phyloP scores from a whole-genome alignment of 2,888 invertebrate species.

The Conops quadrifasciatus region DNA sequence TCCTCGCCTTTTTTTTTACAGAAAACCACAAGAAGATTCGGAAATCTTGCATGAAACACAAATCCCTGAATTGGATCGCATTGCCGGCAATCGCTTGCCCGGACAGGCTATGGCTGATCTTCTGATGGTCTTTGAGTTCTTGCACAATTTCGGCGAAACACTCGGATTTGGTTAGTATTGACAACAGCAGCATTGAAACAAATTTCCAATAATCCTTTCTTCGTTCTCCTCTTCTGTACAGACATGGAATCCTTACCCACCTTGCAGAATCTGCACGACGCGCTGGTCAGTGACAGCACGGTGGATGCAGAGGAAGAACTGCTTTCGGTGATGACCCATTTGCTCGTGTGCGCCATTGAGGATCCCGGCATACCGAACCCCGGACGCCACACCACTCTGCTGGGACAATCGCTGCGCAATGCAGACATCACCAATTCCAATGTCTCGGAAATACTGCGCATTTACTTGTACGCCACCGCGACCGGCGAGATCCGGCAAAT shows the following conservation, averaged over 20 bases:
- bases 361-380: conserved; percentile 93
- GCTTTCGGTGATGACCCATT: conserved; percentile 85
- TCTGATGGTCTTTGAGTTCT: conserved; percentile 95
- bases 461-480: conserved; percentile 90
- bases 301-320: conserved; percentile 86
- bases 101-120: conserved; percentile 92
- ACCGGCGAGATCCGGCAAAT: conserved; percentile 85
- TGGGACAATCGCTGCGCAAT: conserved; percentile 88
- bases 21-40: conserved; percentile 92
- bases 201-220: not conserved
- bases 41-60: conserved; percentile 79
- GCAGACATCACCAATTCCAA: conserved; percentile 92
- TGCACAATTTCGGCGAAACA: conserved; percentile 95
- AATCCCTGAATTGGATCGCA: conserved; percentile 77
- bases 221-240: conserved; percentile 53
- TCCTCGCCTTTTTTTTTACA: conserved; percentile 52
- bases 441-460: conserved; percentile 88
- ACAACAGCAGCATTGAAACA: not conserved
- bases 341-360: conserved; percentile 91
- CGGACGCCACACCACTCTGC: conserved; percentile 85
- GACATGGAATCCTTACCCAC: conserved; percentile 89
- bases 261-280: conserved; percentile 85
- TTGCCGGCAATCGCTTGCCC: conserved; percentile 81
- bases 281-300: conserved; percentile 78
- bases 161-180: conserved; percentile 83